phyloP scores from a whole-genome alignment of 2,888 invertebrate species.

The Syrphus vitripennis region DNA sequence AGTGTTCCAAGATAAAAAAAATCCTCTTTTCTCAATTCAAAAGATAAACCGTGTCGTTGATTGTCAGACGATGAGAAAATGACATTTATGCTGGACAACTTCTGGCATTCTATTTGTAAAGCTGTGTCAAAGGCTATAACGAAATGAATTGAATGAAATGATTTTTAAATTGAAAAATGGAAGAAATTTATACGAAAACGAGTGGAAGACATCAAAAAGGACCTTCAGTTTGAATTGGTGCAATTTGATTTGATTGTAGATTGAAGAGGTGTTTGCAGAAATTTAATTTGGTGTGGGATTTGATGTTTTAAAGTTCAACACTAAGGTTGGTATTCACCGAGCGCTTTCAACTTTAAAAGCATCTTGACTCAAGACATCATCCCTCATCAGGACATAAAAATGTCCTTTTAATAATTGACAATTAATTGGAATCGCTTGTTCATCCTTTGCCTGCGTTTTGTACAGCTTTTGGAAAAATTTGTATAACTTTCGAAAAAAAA shows the following conservation, averaged over 20 bases:
- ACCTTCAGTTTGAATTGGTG: neutral
- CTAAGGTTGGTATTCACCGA: too few species aligned
- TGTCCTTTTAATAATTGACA: too few species aligned
- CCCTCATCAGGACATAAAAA: too few species aligned
- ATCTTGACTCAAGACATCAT: too few species aligned
- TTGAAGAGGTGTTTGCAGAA: neutral
- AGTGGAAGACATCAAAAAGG: neutral
- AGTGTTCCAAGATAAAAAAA: constrained; percentile 3
- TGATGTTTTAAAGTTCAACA: too few species aligned
- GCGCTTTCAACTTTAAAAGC: too few species aligned
- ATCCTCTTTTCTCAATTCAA: neutral
- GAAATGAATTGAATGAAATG: neutral
- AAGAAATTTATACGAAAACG: neutral
- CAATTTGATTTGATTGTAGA: neutral
- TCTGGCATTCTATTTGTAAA: neutral
- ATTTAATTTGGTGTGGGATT: neutral
- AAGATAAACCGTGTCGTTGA: neutral
- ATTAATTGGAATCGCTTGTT: too few species aligned
- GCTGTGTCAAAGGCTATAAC: neutral
- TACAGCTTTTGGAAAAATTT: too few species aligned
- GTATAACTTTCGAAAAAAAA: too few species aligned
- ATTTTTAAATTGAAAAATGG: neutral
- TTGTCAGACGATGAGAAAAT: neutral
- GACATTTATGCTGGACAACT: neutral
- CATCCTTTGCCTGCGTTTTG: too few species aligned